Evolutionary conservation across 2,113 vertebrate genomes (phyloP), one percentile per base, ranked within the genome.

Genomic region (Alethe diademata): DNA sequence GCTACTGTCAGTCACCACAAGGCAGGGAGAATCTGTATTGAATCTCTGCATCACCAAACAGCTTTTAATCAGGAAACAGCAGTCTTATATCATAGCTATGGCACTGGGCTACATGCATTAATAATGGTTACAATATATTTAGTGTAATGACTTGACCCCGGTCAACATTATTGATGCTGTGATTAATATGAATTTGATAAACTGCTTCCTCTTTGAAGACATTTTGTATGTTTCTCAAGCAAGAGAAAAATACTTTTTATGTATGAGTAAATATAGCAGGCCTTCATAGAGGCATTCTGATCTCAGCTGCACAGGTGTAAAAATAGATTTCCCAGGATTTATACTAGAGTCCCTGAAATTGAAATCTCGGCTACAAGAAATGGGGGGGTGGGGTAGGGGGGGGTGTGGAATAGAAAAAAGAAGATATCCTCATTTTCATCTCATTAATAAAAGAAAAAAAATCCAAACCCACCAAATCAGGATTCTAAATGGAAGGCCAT

Each of bases 161-260:
- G 96, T 96, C 94, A 83, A 86, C 95, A 94, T 91, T 90, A 93
- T 65, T 74, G 96, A 95, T 88, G 81, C 94, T 85, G 48, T 96
- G 97, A 97, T 97, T 97, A 97, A 97, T 90, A 96, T 25, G 94
- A 92, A 94, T 96, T 95, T 97, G 97, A 98, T 95, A 95, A 98
- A 97, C 97, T 97, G 88, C 93, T 97, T 98, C 97, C 97, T 97
- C 96, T 97, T 97, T 97, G 95, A 94, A 97, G 97, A 93, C 81
- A 85, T 93, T 92, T 84, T 96, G 43, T 69, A 75, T 86, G 91
- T 91, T 95, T 96, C 84, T 91, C 51, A 86, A 96, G 96, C 92
- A 95, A 86, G 95, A 94, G 74, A 94, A 95, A 92, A 91, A 93
- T 92, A 95, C 88, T 96, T 94, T 85, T 86, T 89, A 95, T 92